Base-by-base conservation (phyloP, 2,888 invertebrate species). In the Sinodicranocentrus sp. region DNA sequence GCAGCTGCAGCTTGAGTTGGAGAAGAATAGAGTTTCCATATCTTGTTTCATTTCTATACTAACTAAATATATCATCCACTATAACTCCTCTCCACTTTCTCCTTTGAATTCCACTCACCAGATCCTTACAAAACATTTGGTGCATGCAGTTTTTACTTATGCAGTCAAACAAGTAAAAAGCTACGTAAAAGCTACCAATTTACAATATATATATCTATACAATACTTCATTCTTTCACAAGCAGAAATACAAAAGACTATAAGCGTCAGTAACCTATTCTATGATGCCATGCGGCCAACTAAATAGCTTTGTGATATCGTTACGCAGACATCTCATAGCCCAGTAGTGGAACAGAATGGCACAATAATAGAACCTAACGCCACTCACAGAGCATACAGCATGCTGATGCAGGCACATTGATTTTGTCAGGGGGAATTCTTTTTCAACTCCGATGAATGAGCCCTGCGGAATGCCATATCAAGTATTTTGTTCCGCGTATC, bases 1-100 rank as follows among this genome's bases (percentile, higher is more conserved):
- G 17, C 52, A 48, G 44, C 21, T 26, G 23, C 28, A 43, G 33
- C 19, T 43, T 43, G 43, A 65, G 26, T 15, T 43, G 44, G 61
- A 61, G 28, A 71, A 73, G 73, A 75, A 75, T 48, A 65, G 65
- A 15, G 39, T 76, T 78, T 48, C 48, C 78, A 59, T 70, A 44
- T 65, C 39, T 78, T 61, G 19, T 68, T 78, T 78, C 70, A 44
- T 78, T 70, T 57, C 48, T 61, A 61, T 78, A n/a, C n/a, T n/a
- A n/a, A n/a, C n/a, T n/a, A n/a, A n/a, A n/a, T n/a, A 28, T 61
- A 28, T 61, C 54, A 61, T 70, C 48, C 78, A 5, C 28, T 25
- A 21, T 52, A 57, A 61, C 76, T 39, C n/a, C 52, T 65, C 33
- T 57, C 57, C 57, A 48, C 28, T 70, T 43, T 28, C 28, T 54